Evolutionary conservation across 2,797 vertebrate species (phyloP).

Genomic region (Podarcis siculus): DNA sequence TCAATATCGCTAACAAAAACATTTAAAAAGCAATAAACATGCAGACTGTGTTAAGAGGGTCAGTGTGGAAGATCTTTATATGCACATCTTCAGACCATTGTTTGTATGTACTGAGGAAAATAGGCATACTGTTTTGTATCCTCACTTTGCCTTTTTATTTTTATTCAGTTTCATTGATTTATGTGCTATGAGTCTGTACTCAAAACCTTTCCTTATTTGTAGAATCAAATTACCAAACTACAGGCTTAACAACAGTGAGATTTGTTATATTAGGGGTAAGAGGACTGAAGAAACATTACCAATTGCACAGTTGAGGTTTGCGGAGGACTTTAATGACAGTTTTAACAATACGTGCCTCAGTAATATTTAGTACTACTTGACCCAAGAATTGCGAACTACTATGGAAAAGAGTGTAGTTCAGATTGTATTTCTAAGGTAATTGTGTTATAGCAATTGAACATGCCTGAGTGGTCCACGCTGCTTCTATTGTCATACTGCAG

Average conservation of each 20-base stretch:
- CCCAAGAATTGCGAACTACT: constrained; percentile 70
- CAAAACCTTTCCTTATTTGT: constrained; percentile 44
- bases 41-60: background rate
- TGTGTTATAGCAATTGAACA: constrained; percentile 50
- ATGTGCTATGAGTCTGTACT: constrained; percentile 61
- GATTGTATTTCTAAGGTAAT: constrained; percentile 65
- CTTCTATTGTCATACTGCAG: constrained; percentile 57
- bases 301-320: constrained; percentile 68
- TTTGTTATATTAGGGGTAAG: constrained; percentile 73
- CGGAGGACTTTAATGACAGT: constrained; percentile 70
- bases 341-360: constrained; percentile 70
- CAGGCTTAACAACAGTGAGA: constrained; percentile 73
- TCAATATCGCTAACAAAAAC: background rate
- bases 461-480: constrained; percentile 63
- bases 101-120: background rate
- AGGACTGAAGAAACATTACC: constrained; percentile 75
- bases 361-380: constrained; percentile 73
- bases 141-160: constrained; percentile 11
- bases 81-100: background rate
- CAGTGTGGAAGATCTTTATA: background rate
- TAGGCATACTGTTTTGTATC: background rate
- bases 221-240: constrained; percentile 72
- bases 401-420: constrained; percentile 56
- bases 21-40: background rate
- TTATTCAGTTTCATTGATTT: constrained; percentile 37